These are phyloP conservation scores for Caenorhabditis latens DNA, from an alignment of 1,140 invertebrate genomes.

Conservation along the genomic window DNA sequence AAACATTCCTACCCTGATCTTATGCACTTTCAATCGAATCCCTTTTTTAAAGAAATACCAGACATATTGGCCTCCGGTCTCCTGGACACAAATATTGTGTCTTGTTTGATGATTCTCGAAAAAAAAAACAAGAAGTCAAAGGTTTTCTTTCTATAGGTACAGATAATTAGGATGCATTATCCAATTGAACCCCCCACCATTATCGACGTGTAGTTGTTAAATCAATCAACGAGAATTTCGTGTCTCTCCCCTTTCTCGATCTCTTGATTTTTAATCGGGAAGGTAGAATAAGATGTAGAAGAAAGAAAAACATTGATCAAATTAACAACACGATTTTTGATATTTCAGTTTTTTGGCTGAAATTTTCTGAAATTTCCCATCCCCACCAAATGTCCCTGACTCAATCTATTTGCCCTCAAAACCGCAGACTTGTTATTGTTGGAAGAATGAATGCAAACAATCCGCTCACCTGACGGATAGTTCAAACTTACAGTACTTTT, in stretches of 20 bases:
- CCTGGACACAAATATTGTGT: background rate
- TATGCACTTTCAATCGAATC: background rate
- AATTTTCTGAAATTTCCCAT: background rate
- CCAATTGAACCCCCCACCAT: background rate
- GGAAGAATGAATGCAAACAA: slow-evolving; percentile 26
- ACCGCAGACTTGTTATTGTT: background rate
- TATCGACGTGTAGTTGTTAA: background rate
- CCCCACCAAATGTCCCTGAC: background rate
- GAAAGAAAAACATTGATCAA: background rate
- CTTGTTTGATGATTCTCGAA: slow-evolving; percentile 34
- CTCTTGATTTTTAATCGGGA: slow-evolving; percentile 36
- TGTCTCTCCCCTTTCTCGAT: background rate
- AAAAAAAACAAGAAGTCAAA: background rate
- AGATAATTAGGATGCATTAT: slow-evolving; percentile 44
- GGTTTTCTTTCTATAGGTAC: slow-evolving; percentile 4
- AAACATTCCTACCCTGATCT: no score
- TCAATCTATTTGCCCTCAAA: background rate
- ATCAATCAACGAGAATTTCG: background rate
- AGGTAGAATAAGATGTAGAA: background rate
- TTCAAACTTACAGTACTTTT: background rate
- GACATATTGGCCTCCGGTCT: background rate
- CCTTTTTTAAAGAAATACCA: background rate
- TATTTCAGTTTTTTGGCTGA: background rate
- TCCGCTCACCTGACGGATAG: background rate
- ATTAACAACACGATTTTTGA: slow-evolving; percentile 14